phyloP scores from a whole-genome alignment of 2,888 invertebrate species.

The Boloria euphrosyne region DNA sequence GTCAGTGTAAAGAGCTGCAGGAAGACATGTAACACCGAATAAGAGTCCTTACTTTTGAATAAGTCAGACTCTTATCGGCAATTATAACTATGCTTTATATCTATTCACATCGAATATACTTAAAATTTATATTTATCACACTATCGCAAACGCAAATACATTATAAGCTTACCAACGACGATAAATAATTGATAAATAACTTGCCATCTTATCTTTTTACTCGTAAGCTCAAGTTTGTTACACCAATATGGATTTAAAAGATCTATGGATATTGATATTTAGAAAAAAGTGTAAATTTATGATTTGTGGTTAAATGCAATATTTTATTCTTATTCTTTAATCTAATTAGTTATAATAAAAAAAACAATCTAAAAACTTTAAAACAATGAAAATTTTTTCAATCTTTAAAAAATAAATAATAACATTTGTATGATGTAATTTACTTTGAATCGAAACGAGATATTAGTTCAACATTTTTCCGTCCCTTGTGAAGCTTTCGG shows the following conservation, averaged over 20 bases:
- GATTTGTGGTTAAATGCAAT: background rate
- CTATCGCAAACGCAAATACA: slow-evolving; percentile 25
- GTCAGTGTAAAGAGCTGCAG: slow-evolving; percentile 83
- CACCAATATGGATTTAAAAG: background rate
- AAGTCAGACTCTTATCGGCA: slow-evolving; percentile 33
- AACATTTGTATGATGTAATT: no score
- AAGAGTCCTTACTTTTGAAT: slow-evolving; percentile 8
- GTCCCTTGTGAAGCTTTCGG: slow-evolving; percentile 18
- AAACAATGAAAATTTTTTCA: no score
- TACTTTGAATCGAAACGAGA: background rate
- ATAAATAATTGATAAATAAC: slow-evolving; percentile 4
- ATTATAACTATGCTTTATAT: slow-evolving; percentile 50
- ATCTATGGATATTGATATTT: background rate
- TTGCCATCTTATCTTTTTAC: slow-evolving; percentile 26
- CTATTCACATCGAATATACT: slow-evolving; percentile 77
- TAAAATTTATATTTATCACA: slow-evolving; percentile 30
- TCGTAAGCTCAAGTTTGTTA: slow-evolving; percentile 14
- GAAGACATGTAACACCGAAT: slow-evolving; percentile 75
- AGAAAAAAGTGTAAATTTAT: background rate
- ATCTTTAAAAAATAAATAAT: no score
- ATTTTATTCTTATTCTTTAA: background rate
- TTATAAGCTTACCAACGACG: slow-evolving; percentile 16
- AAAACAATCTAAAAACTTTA: no score
- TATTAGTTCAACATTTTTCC: background rate
- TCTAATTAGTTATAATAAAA: background rate